These are phyloP conservation scores for Ecliptopera silaceata DNA, from an alignment of 2,888 invertebrate species.

Conservation along the genomic window DNA sequence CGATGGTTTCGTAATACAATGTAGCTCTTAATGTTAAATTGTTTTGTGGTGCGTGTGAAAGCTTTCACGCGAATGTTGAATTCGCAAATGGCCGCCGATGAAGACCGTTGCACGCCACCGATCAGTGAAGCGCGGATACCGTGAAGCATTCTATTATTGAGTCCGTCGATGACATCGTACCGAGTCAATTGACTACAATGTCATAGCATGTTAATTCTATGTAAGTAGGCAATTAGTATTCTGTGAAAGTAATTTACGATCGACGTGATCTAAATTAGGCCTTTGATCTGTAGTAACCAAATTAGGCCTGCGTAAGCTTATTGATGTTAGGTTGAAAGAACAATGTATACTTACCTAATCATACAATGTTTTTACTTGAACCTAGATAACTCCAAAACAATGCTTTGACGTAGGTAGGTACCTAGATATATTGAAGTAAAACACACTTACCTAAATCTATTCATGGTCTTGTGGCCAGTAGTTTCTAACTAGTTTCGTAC, in stretches of 20 bases:
- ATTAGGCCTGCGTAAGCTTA: no score
- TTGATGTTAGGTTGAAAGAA: no score
- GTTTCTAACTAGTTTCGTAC: slow-evolving; percentile 23
- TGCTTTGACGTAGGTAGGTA: no score
- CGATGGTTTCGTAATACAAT: slow-evolving; percentile 17
- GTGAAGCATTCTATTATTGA: background rate
- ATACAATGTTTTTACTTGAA: no score
- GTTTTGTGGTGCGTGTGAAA: slow-evolving; percentile 1
- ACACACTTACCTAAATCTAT: background rate
- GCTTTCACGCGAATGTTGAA: slow-evolving; percentile 31
- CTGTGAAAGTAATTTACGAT: background rate
- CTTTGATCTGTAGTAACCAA: no score
- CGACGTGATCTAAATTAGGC: background rate
- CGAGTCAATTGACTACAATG: background rate
- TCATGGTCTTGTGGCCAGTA: slow-evolving; percentile 5
- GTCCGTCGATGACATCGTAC: background rate
- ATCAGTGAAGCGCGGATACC: slow-evolving; percentile 21
- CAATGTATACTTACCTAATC: no score
- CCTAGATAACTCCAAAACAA: background rate
- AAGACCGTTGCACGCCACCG: slow-evolving; percentile 28
- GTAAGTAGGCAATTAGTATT: background rate
- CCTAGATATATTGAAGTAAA: no score
- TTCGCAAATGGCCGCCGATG: slow-evolving; percentile 21
- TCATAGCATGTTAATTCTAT: background rate
- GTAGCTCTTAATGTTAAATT: slow-evolving; percentile 6